Evolutionary conservation across 2,888 invertebrate species (phyloP), one percentile per base, ranked within the genome.

Genomic region (Dendrolimus houi): DNA sequence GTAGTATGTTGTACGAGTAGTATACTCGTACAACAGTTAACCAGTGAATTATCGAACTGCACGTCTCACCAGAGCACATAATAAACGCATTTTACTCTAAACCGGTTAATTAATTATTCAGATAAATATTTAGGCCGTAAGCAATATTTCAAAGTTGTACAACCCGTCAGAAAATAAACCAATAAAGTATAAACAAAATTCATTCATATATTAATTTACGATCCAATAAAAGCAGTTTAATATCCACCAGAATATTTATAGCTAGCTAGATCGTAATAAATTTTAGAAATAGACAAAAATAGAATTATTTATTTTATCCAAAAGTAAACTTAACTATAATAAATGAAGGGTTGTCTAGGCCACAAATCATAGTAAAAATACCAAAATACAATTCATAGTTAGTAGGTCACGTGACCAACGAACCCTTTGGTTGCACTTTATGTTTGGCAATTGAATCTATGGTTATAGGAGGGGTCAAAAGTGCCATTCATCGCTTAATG

Each of bases 141-240:
- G 8, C 9, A 47, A 47, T 47, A 12, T 42, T 13, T 53, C 40
- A 56, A 53, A 14, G 13, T 47, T 47, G 9, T 47, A 12, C 9
- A 47, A n/a, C 47, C 47, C 9, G 47, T 59, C 42, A 55, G 52
- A 47, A 47, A 41, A 54, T 58, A 56, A 56, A 55, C 55, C 55
- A 57, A 52, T 57, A 55, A 42, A 54, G 17, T 65, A 60, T 65
- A 65, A 62, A 54, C 54, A 56, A 47, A 64, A 62, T 59, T 60
- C 61, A 71, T 70, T 73, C 72, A 77, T 75, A 81, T 77, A 76
- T 73, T 71, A 75, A 83, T 79, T 81, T 81, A 85, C 62, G 71
- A 70, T 66, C 41, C 75, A 71, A 74, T 81, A 75, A 80, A 80
- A 64, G 81, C 79, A 71, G 72, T 75, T 74, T 67, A 67, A 71